phyloP scores from a whole-genome alignment of 2,113 vertebrate species.

The Dissostichus mawsoni region DNA sequence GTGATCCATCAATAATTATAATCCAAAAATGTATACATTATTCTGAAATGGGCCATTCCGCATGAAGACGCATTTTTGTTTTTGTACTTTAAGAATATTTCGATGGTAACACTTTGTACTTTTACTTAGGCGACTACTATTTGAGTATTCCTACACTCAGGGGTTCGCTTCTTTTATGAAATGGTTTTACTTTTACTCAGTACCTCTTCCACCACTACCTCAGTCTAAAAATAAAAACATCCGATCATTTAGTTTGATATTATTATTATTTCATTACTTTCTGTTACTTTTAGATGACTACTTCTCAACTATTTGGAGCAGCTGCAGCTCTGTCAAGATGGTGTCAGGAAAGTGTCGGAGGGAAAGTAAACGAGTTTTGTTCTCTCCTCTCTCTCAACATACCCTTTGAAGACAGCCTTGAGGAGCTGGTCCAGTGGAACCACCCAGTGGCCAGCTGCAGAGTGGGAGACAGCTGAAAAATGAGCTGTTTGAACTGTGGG shows the following conservation, averaged over 20 bases:
- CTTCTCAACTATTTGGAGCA: slow-evolving; percentile 13
- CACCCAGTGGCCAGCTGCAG: slow-evolving; percentile 40
- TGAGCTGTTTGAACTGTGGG: background rate
- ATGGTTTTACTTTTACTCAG: too few relatives aligned
- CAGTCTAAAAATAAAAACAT: background rate
- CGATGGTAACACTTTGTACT: too few relatives aligned
- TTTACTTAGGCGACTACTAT: too few relatives aligned
- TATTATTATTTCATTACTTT: background rate
- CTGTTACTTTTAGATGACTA: background rate
- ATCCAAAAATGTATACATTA: too few relatives aligned
- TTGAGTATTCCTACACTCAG: too few relatives aligned
- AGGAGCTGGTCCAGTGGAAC: slow-evolving; percentile 25
- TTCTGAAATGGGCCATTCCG: too few relatives aligned
- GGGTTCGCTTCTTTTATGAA: too few relatives aligned
- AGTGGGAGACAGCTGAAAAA: background rate
- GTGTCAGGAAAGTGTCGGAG: slow-evolving; percentile 14
- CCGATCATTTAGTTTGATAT: background rate
- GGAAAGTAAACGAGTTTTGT: slow-evolving; percentile 8
- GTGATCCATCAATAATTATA: too few relatives aligned
- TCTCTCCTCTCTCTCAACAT: slow-evolving; percentile 4
- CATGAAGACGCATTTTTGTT: too few relatives aligned
- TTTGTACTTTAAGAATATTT: too few relatives aligned
- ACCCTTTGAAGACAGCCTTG: background rate
- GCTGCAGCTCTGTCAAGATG: slow-evolving; percentile 27
- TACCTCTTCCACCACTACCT: too few relatives aligned